Percentiles rank a stretch among this genome's conserved stretches.
Conservation (phyloP, 1,140 invertebrate genomes). For the Leptonema lineaticorne region DNA sequence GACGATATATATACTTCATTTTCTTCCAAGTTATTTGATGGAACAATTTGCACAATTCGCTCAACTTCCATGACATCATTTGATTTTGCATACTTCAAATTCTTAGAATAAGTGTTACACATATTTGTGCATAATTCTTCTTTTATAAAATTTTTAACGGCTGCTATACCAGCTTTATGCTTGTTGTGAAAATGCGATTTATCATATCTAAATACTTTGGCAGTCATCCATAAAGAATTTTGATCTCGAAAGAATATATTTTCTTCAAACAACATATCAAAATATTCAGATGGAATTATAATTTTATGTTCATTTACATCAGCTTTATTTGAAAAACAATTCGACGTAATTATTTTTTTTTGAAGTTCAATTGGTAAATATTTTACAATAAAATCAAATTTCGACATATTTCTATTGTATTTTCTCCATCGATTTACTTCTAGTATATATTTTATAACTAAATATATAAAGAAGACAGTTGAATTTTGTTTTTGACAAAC, state of each 20-base stretch:
- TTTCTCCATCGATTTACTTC: constrained; percentile 27
- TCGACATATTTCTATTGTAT: constrained; percentile 12
- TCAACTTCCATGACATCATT: background rate
- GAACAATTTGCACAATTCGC: constrained; percentile 39
- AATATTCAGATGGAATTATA: constrained; percentile 28
- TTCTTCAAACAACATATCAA: constrained; percentile 31
- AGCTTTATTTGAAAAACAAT: background rate
- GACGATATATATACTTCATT: constrained; percentile 25
- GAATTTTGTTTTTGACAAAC: constrained; percentile 31
- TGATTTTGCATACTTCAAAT: constrained; percentile 1
- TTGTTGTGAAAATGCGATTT: background rate
- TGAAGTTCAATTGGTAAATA: constrained; percentile 32
- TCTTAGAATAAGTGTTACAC: background rate
- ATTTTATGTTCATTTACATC: constrained; percentile 29
- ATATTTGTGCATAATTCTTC: background rate
- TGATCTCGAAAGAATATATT: constrained; percentile 39
- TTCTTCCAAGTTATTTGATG: background rate
- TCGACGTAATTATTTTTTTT: constrained; percentile 22
- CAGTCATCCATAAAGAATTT: constrained; percentile 32
- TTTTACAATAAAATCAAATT: constrained; percentile 23
- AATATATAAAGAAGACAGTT: constrained; percentile 29
- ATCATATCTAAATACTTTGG: background rate
- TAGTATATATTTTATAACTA: constrained; percentile 23
- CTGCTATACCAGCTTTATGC: background rate
- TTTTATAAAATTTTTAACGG: constrained; percentile 2